These are phyloP conservation scores for Pseudochirops cupreus DNA, from an alignment of 2,797 vertebrate species.

Conservation along the genomic window DNA sequence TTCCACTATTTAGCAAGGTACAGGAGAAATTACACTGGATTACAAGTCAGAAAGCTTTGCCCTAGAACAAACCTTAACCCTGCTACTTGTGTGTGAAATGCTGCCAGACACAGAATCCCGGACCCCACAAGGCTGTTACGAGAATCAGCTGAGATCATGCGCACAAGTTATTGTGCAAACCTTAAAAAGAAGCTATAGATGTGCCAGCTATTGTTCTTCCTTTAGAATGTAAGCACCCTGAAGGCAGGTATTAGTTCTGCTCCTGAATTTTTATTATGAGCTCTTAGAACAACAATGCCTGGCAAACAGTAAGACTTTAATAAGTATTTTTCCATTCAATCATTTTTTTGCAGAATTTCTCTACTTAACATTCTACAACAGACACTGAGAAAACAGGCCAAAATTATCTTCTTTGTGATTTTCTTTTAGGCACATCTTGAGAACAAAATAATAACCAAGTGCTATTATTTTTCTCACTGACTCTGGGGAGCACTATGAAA, in stretches of 20 bases:
- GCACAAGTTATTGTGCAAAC: neutral
- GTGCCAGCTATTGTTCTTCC: neutral
- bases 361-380: neutral
- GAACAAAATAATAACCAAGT: neutral
- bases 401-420: neutral
- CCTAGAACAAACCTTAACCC: neutral
- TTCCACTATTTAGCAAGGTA: neutral
- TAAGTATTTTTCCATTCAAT: neutral
- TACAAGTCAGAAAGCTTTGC: neutral
- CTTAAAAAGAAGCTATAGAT: neutral
- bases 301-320: neutral
- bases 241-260: neutral
- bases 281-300: neutral
- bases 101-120: neutral
- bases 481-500: no score
- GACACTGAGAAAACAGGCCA: neutral
- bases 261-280: neutral
- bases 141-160: neutral
- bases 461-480: neutral
- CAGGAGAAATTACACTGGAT: neutral
- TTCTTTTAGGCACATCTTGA: neutral
- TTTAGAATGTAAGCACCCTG: neutral
- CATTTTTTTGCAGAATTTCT: neutral
- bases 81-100: neutral
- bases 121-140: neutral